Evolutionary conservation across 2,797 vertebrate genomes (phyloP).

Genomic region (Loriculus beryllinus): DNA sequence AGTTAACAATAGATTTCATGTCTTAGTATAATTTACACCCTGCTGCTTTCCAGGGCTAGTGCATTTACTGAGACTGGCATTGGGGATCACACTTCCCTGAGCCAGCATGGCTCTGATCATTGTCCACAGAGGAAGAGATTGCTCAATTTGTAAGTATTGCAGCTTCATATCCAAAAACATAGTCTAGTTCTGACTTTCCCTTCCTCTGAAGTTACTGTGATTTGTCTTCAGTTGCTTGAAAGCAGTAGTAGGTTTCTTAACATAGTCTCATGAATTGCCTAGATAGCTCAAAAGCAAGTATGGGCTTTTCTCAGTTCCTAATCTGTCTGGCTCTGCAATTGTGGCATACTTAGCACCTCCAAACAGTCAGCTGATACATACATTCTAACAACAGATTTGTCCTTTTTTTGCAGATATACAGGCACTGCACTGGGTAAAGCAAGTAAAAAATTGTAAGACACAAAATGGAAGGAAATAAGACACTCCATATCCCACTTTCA

Average conservation of each 20-base stretch:
- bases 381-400: not conserved
- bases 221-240: not conserved
- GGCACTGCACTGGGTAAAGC: not conserved
- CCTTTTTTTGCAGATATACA: not conserved
- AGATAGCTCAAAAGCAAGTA: not conserved
- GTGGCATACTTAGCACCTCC: not conserved
- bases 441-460: not conserved
- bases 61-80: not conserved
- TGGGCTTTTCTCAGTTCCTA: not conserved
- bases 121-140: not conserved
- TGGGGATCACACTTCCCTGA: not conserved
- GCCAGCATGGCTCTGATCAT: not conserved
- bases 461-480: not conserved
- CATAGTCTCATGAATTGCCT: not conserved
- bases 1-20: not conserved
- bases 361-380: not conserved
- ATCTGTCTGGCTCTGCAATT: not conserved
- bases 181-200: not conserved
- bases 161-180: not conserved
- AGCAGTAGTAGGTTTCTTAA: not conserved
- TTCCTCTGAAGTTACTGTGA: not conserved
- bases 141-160: not conserved
- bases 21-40: not conserved
- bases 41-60: not conserved
- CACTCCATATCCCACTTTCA: not conserved